Conservation (phyloP, 2,888 invertebrate species). For the Acleris literana region DNA sequence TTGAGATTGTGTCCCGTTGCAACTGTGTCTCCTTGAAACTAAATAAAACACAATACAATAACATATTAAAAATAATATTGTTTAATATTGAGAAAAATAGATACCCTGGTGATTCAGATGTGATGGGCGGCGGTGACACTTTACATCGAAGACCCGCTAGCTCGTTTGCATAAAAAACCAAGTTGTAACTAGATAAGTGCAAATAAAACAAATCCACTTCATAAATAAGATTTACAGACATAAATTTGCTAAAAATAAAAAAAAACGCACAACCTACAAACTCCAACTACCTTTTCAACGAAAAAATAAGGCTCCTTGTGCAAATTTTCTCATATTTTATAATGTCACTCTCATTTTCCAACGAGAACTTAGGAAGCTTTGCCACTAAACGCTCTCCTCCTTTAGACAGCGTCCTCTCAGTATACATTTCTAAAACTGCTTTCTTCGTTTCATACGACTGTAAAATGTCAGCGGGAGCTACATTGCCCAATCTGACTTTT, state of each 20-base stretch:
- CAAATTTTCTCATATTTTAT: constrained; percentile 28
- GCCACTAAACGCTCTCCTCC: constrained; percentile 58
- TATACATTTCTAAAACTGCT: constrained; percentile 71
- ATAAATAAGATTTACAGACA: not conserved
- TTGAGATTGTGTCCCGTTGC: too few species aligned
- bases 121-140: too few species aligned
- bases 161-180: too few species aligned
- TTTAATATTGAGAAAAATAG: too few species aligned
- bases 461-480: constrained; percentile 54
- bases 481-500: constrained; percentile 21
- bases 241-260: constrained; percentile 7
- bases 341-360: constrained; percentile 51
- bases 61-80: too few species aligned
- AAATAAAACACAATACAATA: too few species aligned
- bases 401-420: constrained; percentile 52
- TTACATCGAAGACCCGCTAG: too few species aligned
- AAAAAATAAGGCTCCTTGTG: constrained; percentile 51
- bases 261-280: constrained; percentile 7
- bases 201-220: too few species aligned
- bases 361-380: constrained; percentile 57
- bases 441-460: constrained; percentile 70
- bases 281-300: constrained; percentile 43
- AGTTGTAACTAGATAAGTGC: too few species aligned
- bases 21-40: too few species aligned
- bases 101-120: too few species aligned